phyloP scores from a whole-genome alignment of 2,797 vertebrate genomes.

The Phalanger gymnotis region DNA sequence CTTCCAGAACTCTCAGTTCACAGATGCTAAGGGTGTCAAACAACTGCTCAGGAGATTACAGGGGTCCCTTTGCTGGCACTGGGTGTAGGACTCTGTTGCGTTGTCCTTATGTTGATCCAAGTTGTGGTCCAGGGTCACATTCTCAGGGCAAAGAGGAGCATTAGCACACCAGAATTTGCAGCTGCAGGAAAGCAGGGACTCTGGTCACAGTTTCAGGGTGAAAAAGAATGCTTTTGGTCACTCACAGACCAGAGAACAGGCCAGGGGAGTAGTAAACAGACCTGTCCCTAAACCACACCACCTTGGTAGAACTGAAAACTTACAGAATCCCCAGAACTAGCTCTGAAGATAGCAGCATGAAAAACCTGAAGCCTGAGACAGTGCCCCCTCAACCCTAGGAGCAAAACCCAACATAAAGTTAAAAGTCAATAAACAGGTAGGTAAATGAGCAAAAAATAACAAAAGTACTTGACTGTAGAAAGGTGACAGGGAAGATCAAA shows the following conservation, averaged over 20 bases:
- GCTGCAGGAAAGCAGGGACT: neutral
- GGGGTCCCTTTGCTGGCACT: neutral
- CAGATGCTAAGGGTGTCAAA: neutral
- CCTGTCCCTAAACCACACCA: neutral
- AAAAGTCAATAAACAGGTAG: neutral
- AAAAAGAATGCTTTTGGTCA: neutral
- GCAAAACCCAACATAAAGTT: neutral
- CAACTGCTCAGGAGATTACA: neutral
- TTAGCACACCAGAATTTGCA: neutral
- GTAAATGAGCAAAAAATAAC: neutral
- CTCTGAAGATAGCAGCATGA: neutral
- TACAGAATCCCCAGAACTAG: neutral
- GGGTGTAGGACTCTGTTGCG: neutral
- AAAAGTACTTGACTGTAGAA: neutral
- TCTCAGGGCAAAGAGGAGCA: neutral
- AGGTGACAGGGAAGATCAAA: neutral
- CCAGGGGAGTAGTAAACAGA: neutral
- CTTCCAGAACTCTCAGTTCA: neutral
- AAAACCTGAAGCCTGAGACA: neutral
- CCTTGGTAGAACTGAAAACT: neutral
- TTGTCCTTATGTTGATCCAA: neutral
- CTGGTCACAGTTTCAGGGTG: neutral
- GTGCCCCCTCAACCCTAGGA: neutral
- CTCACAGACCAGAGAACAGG: neutral
- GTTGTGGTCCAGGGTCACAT: neutral